A percentile compares a stretch with the other conserved stretches of the same genome.
Conservation (phyloP, 2,888 invertebrate genomes). For the Andrena fulva region DNA sequence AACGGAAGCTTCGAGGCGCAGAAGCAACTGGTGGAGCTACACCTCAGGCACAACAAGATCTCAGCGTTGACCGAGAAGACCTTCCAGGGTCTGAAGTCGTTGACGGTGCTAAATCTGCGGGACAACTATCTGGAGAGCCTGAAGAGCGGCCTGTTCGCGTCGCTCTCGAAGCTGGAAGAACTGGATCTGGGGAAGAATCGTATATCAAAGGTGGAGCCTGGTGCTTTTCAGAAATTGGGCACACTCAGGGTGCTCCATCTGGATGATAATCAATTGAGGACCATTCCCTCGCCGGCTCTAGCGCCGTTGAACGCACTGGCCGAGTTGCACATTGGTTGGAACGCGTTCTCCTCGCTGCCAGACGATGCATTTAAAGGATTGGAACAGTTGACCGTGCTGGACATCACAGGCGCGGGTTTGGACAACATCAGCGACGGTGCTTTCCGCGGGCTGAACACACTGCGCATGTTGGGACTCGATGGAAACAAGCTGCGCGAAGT, state of each 20-base stretch:
- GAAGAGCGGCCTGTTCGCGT: conserved; percentile 90
- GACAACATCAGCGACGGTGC: conserved; percentile 92
- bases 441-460: conserved; percentile 91
- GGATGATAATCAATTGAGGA: conserved; percentile 93
- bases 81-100: conserved; percentile 91
- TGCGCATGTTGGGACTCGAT: conserved; percentile 91
- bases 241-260: conserved; percentile 92
- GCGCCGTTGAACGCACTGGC: conserved; percentile 91
- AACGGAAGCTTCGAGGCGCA: conserved; percentile 92
- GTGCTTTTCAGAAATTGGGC: conserved; percentile 91
- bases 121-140: conserved; percentile 93
- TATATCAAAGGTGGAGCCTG: conserved; percentile 91
- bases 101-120: conserved; percentile 92
- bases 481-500: conserved; percentile 91
- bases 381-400: conserved; percentile 90
- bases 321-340: conserved; percentile 93
- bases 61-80: conserved; percentile 92
- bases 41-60: conserved; percentile 94
- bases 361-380: conserved; percentile 93
- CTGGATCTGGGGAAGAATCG: conserved; percentile 94
- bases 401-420: conserved; percentile 92
- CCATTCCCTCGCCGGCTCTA: conserved; percentile 91
- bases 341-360: conserved; percentile 91
- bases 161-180: conserved; percentile 92
- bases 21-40: conserved; percentile 92